phyloP scores from a whole-genome alignment of 2,797 vertebrate species.

The Phylloscopus collybita region DNA sequence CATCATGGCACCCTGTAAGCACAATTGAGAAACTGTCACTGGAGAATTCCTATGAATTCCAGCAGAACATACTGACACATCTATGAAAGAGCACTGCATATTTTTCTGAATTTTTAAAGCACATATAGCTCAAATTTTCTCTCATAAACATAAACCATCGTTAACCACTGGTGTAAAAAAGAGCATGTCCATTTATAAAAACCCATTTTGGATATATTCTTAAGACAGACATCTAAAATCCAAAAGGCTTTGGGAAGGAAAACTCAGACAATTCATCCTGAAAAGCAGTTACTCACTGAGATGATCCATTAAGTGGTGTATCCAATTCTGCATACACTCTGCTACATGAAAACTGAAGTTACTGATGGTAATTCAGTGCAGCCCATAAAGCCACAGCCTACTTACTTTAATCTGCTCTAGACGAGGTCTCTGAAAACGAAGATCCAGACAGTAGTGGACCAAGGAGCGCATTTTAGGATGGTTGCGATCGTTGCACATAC shows the following conservation, averaged over 20 bases:
- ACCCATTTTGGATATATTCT: background rate
- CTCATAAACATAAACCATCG: background rate
- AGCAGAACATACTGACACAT: background rate
- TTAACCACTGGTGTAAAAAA: background rate
- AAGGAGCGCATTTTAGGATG: conserved; percentile 94
- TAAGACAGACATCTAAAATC: background rate
- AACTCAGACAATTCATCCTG: background rate
- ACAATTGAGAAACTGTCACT: background rate
- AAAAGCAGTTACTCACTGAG: background rate
- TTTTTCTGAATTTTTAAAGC: background rate
- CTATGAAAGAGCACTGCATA: background rate
- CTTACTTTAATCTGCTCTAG: conserved; percentile 96
- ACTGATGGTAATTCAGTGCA: background rate
- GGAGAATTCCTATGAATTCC: background rate
- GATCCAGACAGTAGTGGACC: conserved; percentile 94
- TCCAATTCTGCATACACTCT: background rate
- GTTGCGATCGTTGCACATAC: conserved; percentile 99
- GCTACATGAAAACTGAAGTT: background rate
- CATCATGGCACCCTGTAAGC: conserved; percentile 93
- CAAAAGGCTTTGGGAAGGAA: background rate
- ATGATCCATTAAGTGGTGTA: background rate
- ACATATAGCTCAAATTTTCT: background rate
- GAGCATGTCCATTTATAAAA: background rate
- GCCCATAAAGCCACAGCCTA: background rate
- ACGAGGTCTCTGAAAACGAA: conserved; percentile 94